These are phyloP conservation scores for Formica selysi DNA, from an alignment of 1,140 invertebrate species.

Conservation along the genomic window DNA sequence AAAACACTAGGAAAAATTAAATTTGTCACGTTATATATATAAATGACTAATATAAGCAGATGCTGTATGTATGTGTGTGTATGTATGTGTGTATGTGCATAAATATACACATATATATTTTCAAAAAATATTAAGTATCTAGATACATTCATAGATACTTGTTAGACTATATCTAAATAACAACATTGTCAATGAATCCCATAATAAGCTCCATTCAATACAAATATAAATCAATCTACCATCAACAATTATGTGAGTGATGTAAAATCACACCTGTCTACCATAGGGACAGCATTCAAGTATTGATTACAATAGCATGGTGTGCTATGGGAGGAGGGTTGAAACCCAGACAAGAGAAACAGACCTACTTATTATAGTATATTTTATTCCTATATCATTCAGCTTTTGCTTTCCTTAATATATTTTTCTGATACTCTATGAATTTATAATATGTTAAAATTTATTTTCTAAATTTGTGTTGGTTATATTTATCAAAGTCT, in stretches of 20 bases:
- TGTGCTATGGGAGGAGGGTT: conserved; percentile 81
- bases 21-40: background rate
- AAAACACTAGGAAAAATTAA: background rate
- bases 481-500: conserved; percentile 10
- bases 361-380: conserved; percentile 73
- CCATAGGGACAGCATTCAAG: conserved; percentile 83
- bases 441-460: conserved; percentile 13
- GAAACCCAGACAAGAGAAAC: conserved; percentile 81
- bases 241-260: conserved; percentile 1
- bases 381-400: conserved; percentile 73
- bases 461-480: no score
- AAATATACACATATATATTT: conserved; percentile 20
- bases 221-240: conserved; percentile 42
- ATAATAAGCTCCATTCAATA: conserved; percentile 69
- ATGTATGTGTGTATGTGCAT: background rate
- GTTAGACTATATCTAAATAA: conserved; percentile 13
- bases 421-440: conserved; percentile 11
- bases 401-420: conserved; percentile 49
- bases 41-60: background rate
- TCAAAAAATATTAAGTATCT: background rate
- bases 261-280: conserved; percentile 69
- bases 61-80: background rate
- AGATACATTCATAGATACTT: conserved; percentile 1
- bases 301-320: conserved; percentile 85
- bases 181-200: conserved; percentile 4